Evolutionary conservation across 2,797 vertebrate genomes (phyloP).

Genomic region (Poliocrania exsul): DNA sequence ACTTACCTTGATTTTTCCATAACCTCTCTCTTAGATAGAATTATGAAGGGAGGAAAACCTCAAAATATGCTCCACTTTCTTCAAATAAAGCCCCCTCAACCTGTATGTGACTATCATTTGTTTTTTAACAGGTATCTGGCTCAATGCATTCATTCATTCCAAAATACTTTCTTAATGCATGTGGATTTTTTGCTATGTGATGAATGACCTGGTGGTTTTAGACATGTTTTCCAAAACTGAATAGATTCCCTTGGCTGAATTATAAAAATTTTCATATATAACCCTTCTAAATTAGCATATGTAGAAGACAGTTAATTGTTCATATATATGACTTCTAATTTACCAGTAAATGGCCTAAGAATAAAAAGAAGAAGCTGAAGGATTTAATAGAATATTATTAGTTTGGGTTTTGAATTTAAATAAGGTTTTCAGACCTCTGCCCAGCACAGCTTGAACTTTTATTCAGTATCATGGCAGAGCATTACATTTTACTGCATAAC

Average conservation of each 20-base stretch:
- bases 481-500: not conserved
- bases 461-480: rapidly evolving
- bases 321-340: not conserved
- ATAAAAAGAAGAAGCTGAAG: not conserved
- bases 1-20: not conserved
- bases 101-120: not conserved
- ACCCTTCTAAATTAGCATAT: not conserved
- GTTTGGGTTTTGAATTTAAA: not conserved
- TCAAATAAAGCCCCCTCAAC: not conserved
- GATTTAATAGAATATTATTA: not conserved
- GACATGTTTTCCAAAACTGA: not conserved
- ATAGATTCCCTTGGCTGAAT: not conserved
- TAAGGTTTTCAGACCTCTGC: not conserved
- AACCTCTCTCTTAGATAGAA: not conserved
- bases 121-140: not conserved
- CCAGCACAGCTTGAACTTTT: not conserved
- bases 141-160: not conserved
- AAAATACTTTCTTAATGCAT: not conserved
- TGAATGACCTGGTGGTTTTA: not conserved
- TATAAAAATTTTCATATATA: not conserved
- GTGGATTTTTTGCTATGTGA: not conserved
- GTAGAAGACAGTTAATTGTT: not conserved
- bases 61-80: not conserved
- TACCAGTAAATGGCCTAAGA: not conserved
- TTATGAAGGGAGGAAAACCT: not conserved